These are phyloP conservation scores for Enchytraeus crypticus DNA, from an alignment of 2,888 invertebrate species.

Conservation along the genomic window DNA sequence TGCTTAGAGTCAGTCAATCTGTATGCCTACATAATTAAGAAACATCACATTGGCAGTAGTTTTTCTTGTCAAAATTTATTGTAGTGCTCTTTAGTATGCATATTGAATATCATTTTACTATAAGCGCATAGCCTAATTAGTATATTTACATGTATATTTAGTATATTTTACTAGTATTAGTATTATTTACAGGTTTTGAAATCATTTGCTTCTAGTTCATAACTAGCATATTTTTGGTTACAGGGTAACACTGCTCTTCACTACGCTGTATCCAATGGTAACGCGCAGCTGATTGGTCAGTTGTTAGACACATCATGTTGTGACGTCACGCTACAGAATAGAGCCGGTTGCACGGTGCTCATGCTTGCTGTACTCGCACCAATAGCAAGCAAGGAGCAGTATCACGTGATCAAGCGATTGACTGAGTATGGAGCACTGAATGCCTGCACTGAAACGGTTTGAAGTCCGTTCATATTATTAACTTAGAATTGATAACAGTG, in stretches of 20 bases:
- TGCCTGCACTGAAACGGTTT: too few relatives aligned
- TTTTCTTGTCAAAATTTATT: not conserved
- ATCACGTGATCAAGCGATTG: conserved; percentile 62
- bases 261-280: conserved; percentile 82
- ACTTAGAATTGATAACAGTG: too few relatives aligned
- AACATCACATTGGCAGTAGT: not conserved
- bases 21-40: not conserved
- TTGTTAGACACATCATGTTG: conserved; percentile 78
- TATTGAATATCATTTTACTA: not conserved
- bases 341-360: conserved; percentile 79
- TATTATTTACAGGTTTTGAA: too few relatives aligned
- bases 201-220: too few relatives aligned
- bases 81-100: not conserved
- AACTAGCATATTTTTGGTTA: not conserved
- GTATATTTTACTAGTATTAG: too few relatives aligned
- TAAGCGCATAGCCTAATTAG: too few relatives aligned
- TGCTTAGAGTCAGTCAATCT: too few relatives aligned
- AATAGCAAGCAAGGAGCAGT: conserved; percentile 61
- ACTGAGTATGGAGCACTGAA: too few relatives aligned
- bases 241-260: conserved; percentile 85
- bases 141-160: too few relatives aligned
- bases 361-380: conserved; percentile 75
- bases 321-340: conserved; percentile 68
- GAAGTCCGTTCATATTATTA: too few relatives aligned
- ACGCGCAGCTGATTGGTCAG: conserved; percentile 78